Evolutionary conservation across 2,113 vertebrate genomes (phyloP).

Genomic region (Epinephelus moara): DNA sequence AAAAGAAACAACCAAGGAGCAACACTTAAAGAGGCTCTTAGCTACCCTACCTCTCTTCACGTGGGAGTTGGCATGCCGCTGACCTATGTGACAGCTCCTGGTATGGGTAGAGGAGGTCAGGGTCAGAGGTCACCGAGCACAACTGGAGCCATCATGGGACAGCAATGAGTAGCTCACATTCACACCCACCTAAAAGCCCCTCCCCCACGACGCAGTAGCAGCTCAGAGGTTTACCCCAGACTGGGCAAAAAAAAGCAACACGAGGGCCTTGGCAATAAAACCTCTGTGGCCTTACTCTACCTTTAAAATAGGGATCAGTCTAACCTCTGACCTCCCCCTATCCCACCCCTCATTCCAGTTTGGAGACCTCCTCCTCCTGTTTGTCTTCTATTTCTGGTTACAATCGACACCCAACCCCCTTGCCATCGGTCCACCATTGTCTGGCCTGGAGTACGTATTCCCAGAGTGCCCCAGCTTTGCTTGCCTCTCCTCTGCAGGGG

Average conservation of each 20-base stretch:
- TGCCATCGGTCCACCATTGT: slow-evolving; percentile 69
- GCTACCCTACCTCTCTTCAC: neutral
- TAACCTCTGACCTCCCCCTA: slow-evolving; percentile 72
- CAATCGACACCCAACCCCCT: slow-evolving; percentile 52
- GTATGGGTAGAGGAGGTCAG: slow-evolving; percentile 13
- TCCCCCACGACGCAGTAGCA: slow-evolving; percentile 38
- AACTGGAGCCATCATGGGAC: slow-evolving; percentile 69
- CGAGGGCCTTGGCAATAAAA: slow-evolving; percentile 72
- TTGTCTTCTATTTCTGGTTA: slow-evolving; percentile 57
- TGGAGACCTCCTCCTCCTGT: slow-evolving; percentile 18
- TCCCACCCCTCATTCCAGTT: slow-evolving; percentile 33
- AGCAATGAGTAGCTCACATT: slow-evolving; percentile 55
- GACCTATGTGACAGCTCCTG: slow-evolving; percentile 49
- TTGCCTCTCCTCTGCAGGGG: slow-evolving; percentile 69
- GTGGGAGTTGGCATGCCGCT: slow-evolving; percentile 13
- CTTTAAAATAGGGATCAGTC: slow-evolving; percentile 71
- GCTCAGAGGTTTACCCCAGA: slow-evolving; percentile 41
- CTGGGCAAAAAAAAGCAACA: slow-evolving; percentile 66
- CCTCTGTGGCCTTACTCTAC: slow-evolving; percentile 55
- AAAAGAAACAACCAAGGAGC: neutral
- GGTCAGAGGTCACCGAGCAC: slow-evolving; percentile 70
- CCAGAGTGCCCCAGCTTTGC: slow-evolving; percentile 51
- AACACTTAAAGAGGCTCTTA: neutral
- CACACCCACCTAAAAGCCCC: slow-evolving; percentile 38
- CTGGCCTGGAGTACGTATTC: slow-evolving; percentile 74